Percentiles rank a stretch among this genome's conserved stretches.
Evolutionary conservation across 2,113 vertebrate genomes (phyloP).

Genomic region (Syrmaticus mikado): DNA sequence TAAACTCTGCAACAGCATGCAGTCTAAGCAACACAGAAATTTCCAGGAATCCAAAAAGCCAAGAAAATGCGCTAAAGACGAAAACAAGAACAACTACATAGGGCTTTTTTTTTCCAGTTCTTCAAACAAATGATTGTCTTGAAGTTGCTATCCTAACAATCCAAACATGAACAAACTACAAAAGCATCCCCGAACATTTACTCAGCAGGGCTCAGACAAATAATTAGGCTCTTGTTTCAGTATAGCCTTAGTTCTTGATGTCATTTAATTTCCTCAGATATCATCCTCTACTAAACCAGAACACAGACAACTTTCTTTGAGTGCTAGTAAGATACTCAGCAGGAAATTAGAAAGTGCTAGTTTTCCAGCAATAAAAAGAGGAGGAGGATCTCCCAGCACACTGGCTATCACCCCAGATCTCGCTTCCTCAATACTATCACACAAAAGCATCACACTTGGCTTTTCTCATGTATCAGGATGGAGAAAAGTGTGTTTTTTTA

Average conservation of each 20-base stretch:
- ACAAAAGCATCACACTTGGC: neutral
- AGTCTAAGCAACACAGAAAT: neutral
- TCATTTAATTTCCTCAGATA: constrained; percentile 7
- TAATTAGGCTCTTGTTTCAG: neutral
- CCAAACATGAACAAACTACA: neutral
- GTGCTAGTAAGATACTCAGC: neutral
- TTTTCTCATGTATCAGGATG: neutral
- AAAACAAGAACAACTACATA: neutral
- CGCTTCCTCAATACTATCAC: neutral
- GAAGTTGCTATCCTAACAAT: neutral
- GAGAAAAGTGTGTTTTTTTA: neutral
- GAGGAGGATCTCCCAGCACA: neutral
- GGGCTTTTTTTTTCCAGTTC: neutral
- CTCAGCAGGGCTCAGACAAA: neutral
- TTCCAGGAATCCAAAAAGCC: neutral
- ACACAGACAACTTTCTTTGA: neutral
- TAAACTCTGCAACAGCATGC: neutral
- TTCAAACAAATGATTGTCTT: neutral
- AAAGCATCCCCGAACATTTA: neutral
- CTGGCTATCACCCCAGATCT: neutral
- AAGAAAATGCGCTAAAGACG: neutral
- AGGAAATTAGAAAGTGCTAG: neutral
- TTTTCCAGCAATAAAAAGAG: neutral
- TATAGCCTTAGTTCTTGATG: neutral
- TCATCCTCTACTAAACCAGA: neutral